Conservation (phyloP, 2,888 invertebrate genomes). For the Sphaerophoria rueppellii region DNA sequence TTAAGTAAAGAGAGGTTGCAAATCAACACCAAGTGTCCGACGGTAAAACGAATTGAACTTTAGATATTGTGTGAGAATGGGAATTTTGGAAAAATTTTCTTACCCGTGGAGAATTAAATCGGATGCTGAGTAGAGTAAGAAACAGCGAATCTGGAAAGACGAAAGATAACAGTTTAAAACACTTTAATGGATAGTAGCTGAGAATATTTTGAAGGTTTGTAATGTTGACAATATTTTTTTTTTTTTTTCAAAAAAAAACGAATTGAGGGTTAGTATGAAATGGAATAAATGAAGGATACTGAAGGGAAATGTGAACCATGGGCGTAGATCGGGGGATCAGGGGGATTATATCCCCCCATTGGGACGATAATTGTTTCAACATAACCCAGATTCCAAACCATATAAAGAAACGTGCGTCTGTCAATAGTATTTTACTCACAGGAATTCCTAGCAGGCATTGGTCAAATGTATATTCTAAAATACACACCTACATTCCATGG, state of each 20-base stretch:
- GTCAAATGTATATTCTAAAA: too few species aligned
- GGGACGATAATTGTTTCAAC: too few species aligned
- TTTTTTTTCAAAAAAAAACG: constrained; percentile 5
- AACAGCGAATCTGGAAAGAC: constrained; percentile 32
- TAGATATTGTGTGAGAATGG: constrained; percentile 45
- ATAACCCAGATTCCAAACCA: too few species aligned
- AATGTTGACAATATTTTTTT: neutral
- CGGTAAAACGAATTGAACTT: constrained; percentile 57
- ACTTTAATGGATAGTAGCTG: constrained; percentile 73
- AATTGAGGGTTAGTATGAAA: too few species aligned
- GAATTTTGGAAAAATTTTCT: constrained; percentile 25
- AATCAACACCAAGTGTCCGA: constrained; percentile 66
- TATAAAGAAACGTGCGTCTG: too few species aligned
- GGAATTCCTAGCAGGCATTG: too few species aligned
- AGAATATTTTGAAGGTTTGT: constrained; percentile 65
- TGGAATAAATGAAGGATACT: too few species aligned
- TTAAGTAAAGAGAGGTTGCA: neutral
- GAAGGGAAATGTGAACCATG: too few species aligned
- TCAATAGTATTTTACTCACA: too few species aligned
- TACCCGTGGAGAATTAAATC: neutral
- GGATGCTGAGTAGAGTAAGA: constrained; percentile 7
- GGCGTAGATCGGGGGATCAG: too few species aligned
- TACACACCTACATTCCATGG: too few species aligned
- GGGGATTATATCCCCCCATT: too few species aligned
- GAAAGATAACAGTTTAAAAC: constrained; percentile 38